These are phyloP conservation scores for Falcaria lacertinaria DNA, from an alignment of 2,888 invertebrate genomes.

Conservation along the genomic window DNA sequence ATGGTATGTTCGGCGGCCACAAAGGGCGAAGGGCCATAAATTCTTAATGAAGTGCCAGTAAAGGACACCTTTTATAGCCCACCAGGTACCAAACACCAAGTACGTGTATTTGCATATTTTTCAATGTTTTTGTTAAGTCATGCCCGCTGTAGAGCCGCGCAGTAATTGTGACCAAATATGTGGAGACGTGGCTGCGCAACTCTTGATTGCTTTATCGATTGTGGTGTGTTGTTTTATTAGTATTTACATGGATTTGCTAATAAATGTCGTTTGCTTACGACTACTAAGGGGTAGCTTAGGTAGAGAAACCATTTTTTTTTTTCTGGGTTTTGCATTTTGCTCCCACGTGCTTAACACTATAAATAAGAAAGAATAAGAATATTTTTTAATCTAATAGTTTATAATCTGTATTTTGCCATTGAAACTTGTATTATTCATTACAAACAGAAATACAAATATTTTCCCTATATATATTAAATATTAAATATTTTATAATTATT, in stretches of 20 bases:
- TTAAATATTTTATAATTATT: no score
- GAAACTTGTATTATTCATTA: no score
- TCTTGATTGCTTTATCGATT: background rate
- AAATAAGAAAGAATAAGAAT: no score
- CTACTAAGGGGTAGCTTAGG: no score
- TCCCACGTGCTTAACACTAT: no score
- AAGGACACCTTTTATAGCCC: conserved; percentile 22
- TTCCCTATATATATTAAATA: no score
- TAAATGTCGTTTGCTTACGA: no score
- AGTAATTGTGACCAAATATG: background rate
- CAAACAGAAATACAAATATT: no score
- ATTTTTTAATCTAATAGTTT: no score
- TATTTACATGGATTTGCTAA: background rate
- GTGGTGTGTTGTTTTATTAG: background rate
- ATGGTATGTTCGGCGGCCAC: conserved; percentile 26
- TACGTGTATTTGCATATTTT: background rate
- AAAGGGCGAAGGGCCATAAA: conserved; percentile 45
- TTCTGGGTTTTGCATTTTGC: no score
- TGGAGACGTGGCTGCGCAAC: background rate
- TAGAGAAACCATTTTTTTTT: no score
- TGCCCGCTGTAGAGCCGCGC: background rate
- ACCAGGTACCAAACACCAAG: conserved; percentile 14
- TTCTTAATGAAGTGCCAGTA: conserved; percentile 54
- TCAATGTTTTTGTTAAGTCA: background rate
- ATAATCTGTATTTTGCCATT: no score